phyloP scores from a whole-genome alignment of 1,140 invertebrate species.

The Drosophila setifemur region DNA sequence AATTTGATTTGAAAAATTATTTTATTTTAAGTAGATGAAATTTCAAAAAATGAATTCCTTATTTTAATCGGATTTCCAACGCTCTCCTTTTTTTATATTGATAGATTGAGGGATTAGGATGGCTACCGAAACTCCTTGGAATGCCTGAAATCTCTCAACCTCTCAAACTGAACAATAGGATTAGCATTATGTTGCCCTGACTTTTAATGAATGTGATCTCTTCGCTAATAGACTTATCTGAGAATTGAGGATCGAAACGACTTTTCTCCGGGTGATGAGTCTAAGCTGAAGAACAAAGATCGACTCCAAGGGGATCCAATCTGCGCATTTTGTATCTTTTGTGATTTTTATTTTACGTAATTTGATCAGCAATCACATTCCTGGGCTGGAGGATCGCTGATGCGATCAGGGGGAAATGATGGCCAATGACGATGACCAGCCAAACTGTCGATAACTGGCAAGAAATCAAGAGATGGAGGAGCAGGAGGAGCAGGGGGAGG shows the following conservation, averaged over 20 bases:
- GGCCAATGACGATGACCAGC: slow-evolving; percentile 4
- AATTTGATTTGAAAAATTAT: no score
- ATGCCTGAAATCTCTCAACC: no score
- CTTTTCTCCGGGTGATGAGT: not conserved
- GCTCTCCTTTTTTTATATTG: no score
- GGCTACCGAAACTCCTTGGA: no score
- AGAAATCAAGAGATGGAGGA: not conserved
- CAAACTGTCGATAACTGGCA: slow-evolving; percentile 1
- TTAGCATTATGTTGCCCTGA: not conserved
- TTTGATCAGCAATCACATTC: slow-evolving; percentile 19
- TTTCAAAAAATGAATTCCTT: no score
- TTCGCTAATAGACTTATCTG: slow-evolving; percentile 1
- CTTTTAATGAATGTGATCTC: no score
- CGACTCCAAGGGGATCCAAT: not conserved
- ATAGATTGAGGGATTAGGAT: no score
- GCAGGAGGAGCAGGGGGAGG: no score
- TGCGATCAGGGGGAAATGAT: not conserved
- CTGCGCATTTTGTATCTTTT: not conserved
- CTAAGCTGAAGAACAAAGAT: slow-evolving; percentile 15
- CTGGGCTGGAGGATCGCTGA: not conserved
- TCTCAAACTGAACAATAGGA: no score
- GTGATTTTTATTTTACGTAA: not conserved
- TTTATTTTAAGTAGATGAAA: no score
- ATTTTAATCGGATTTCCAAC: no score
- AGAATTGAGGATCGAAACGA: not conserved